phyloP scores from a whole-genome alignment of 1,140 invertebrate genomes.

The Aleiodes sp. region DNA sequence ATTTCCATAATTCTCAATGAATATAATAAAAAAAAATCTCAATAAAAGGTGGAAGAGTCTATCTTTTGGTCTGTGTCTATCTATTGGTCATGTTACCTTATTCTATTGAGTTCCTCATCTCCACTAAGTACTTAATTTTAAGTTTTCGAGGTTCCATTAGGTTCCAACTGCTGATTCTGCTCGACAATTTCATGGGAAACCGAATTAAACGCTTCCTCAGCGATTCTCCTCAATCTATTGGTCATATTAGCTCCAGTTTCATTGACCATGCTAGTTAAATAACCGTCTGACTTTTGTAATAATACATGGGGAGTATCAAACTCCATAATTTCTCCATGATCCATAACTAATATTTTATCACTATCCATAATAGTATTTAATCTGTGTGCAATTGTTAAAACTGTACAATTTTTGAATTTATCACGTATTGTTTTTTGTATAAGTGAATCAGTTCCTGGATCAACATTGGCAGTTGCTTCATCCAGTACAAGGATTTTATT shows the following conservation, averaged over 20 bases:
- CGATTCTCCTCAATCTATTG: slow-evolving; percentile 57
- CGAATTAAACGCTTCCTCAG: slow-evolving; percentile 54
- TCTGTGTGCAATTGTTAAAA: slow-evolving; percentile 73
- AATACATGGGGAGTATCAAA: slow-evolving; percentile 70
- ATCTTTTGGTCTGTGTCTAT: no score
- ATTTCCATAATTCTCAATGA: no score
- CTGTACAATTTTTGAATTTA: slow-evolving; percentile 71
- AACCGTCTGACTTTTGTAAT: slow-evolving; percentile 60
- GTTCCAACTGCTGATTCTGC: not conserved
- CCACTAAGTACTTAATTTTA: not conserved
- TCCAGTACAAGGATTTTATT: slow-evolving; percentile 76
- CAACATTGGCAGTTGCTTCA: slow-evolving; percentile 80
- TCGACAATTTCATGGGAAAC: no score
- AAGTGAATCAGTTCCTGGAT: slow-evolving; percentile 71
- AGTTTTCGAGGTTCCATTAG: slow-evolving; percentile 2
- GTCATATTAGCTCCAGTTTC: slow-evolving; percentile 63
- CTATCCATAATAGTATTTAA: slow-evolving; percentile 69
- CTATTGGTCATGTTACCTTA: no score
- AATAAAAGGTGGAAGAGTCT: no score
- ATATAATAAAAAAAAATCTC: no score
- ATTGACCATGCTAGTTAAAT: slow-evolving; percentile 62
- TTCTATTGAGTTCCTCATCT: no score
- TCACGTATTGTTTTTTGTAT: slow-evolving; percentile 73
- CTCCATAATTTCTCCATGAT: slow-evolving; percentile 64
- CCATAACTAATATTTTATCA: slow-evolving; percentile 63